Evolutionary conservation across 2,888 invertebrate species (phyloP).

Genomic region (Pristionchus maxplancki): DNA sequence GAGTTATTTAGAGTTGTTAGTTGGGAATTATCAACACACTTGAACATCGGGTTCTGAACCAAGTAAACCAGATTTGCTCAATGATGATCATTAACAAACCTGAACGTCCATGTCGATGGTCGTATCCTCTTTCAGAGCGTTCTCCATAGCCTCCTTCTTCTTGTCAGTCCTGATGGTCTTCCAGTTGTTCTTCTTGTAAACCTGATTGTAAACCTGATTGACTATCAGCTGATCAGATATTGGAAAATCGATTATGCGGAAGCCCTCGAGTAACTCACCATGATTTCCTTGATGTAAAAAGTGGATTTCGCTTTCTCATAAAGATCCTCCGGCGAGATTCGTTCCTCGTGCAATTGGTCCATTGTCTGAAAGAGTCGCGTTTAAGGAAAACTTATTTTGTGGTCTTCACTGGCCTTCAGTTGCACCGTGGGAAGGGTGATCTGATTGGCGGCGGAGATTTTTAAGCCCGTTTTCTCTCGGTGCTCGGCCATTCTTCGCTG

Average conservation of each 20-base stretch:
- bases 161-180: neutral
- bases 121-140: neutral
- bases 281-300: conserved; percentile 22
- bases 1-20: no score
- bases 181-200: conserved; percentile 14
- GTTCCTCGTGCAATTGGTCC: neutral
- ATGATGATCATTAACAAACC: neutral
- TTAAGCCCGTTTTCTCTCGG: neutral
- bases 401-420: neutral
- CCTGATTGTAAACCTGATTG: no score
- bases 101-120: neutral
- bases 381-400: neutral
- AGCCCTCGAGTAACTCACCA: no score
- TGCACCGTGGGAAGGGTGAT: neutral
- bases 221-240: neutral
- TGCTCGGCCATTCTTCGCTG: conserved; percentile 9
- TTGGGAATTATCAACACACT: no score
- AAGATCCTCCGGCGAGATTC: neutral
- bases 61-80: no score
- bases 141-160: neutral
- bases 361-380: neutral
- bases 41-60: no score
- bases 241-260: neutral
- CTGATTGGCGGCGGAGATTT: neutral
- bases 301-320: neutral